Percentiles rank a stretch among this genome's conserved stretches.
Evolutionary conservation across 1,140 invertebrate genomes (phyloP).

Genomic region (Drosophila eugracilis): DNA sequence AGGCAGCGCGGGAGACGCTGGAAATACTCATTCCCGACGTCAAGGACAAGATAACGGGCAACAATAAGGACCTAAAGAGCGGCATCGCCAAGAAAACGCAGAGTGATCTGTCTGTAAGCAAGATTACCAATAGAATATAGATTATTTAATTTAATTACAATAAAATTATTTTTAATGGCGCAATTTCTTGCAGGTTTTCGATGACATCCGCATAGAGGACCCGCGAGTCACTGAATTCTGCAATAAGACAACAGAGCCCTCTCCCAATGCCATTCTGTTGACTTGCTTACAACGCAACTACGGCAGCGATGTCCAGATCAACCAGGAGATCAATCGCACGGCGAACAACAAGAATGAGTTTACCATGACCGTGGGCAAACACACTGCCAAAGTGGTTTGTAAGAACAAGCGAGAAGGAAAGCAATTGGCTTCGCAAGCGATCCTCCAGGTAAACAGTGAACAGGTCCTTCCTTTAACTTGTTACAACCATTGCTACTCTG

Average conservation of each 20-base stretch:
- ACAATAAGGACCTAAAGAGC: conserved; percentile 86
- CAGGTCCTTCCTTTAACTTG: no score
- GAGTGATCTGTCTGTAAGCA: conserved; percentile 88
- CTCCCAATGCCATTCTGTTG: conserved; percentile 96
- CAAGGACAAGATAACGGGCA: conserved; percentile 90
- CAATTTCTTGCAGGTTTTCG: conserved; percentile 90
- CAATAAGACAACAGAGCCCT: conserved; percentile 96
- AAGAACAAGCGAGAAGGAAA: conserved; percentile 99
- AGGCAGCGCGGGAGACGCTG: conserved; percentile 94
- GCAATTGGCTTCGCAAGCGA: conserved; percentile 97
- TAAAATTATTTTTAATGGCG: neutral
- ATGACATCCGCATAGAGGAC: conserved; percentile 96
- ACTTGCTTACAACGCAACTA: conserved; percentile 97
- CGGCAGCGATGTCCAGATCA: conserved; percentile 95
- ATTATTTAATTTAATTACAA: neutral
- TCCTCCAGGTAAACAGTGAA: conserved; percentile 89
- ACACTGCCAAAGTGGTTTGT: conserved; percentile 94
- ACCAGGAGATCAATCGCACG: conserved; percentile 94
- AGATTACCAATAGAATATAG: neutral
- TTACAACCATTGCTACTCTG: neutral
- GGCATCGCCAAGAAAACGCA: conserved; percentile 85
- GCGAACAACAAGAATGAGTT: conserved; percentile 98
- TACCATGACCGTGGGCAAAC: conserved; percentile 97
- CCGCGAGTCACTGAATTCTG: conserved; percentile 97
- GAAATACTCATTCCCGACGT: conserved; percentile 98